Base-by-base conservation (phyloP, 1,140 invertebrate species). In the Matsumurasca onukii region DNA sequence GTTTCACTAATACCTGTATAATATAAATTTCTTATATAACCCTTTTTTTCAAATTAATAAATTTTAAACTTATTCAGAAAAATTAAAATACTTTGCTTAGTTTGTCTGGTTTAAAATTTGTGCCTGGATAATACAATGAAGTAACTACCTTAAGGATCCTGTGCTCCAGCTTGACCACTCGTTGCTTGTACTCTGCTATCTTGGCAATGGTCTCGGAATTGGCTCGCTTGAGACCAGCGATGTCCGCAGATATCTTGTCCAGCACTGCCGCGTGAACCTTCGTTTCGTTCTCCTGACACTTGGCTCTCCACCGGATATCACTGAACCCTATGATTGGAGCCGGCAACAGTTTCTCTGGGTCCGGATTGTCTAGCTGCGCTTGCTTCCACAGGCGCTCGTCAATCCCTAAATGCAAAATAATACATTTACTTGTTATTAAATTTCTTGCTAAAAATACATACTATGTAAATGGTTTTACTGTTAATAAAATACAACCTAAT, bases 321-420 rank as follows among this genome's bases (percentile, higher is more conserved):
- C 84, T 82, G 75, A 98, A 97, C 0, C 97, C 96, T 71, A 98
- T 88, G 79, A 98, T 91, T 1, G 95, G 93, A 1, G 96, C 91
- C 0, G 95, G 95, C 74, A 98, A 91, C 66, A 95, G 92, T 73
- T 90, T 88, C 31, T 88, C 86, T 9, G 93, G 86, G 81, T 98
- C 91, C 0, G 95, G 96, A 82, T 98, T 98, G 75, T 98, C 94
- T 27, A 90, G 78, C 76, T 95, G 94, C 0, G 95, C 95, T 79
- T 97, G 94, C 75, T 91, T 88, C 92, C 92, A 95, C 66, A 94
- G 83, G 68, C 90, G 80, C 30, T 85, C 83, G 78, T 93, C 89
- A 73, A 94, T 90, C 2, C 91, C 91, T 83, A 75, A 67, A n/a
- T n/a, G n/a, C n/a, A n/a, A n/a, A n/a, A n/a, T n/a, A n/a, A n/a